Conservation (phyloP, 2,888 invertebrate species). For the Amiota minor region DNA sequence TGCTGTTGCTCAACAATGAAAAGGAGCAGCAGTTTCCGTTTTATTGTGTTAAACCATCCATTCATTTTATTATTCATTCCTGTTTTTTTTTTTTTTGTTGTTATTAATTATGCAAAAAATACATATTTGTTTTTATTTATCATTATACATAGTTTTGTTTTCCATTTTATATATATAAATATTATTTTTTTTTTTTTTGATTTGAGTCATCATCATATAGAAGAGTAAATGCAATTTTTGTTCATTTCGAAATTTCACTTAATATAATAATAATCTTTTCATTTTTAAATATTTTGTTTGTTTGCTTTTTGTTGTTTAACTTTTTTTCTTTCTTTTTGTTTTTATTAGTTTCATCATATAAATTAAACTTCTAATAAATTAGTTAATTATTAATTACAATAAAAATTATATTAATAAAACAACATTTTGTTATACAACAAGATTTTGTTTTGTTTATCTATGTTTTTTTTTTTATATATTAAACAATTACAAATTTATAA, state of each 20-base stretch:
- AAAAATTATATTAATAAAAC: too few species aligned
- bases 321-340: constrained; percentile 40
- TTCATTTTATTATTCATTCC: constrained; percentile 33
- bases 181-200: constrained; percentile 46
- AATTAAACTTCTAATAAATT: constrained; percentile 61
- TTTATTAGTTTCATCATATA: constrained; percentile 40
- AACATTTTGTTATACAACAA: background rate
- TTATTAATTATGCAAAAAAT: constrained; percentile 49
- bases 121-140: constrained; percentile 36
- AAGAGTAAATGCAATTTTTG: constrained; percentile 59
- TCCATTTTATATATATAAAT: constrained; percentile 28
- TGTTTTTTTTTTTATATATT: too few species aligned
- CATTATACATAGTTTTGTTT: constrained; percentile 31
- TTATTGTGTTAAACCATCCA: constrained; percentile 38
- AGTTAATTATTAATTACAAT: constrained; percentile 46
- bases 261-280: constrained; percentile 56
- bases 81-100: constrained; percentile 27
- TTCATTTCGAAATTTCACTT: too few species aligned
- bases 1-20: constrained; percentile 49
- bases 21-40: constrained; percentile 53
- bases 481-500: constrained; percentile 33
- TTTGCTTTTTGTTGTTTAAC: constrained; percentile 55
- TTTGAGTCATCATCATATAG: constrained; percentile 51
- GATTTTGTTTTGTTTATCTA: too few species aligned
- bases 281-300: constrained; percentile 52